Evolutionary conservation across 2,888 invertebrate species (phyloP).

Genomic region (Conus canariensis): DNA sequence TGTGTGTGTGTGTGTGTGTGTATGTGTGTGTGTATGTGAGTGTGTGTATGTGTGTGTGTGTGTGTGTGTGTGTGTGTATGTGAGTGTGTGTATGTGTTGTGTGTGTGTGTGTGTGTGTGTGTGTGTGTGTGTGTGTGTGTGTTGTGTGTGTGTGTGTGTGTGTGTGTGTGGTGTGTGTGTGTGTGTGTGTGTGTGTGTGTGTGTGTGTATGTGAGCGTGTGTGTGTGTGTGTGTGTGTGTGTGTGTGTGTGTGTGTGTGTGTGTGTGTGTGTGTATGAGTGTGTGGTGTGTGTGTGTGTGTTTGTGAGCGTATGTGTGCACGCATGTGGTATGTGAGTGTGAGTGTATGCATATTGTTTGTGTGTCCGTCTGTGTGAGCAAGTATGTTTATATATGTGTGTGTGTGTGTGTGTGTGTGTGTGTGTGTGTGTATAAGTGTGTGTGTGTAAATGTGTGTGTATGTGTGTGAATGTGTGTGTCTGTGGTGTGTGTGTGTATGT

Average conservation of each 20-base stretch:
- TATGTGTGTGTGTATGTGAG: no score
- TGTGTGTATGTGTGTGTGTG: no score
- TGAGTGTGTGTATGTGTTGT: no score
- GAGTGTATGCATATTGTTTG: background rate
- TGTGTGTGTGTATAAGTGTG: background rate
- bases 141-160: background rate
- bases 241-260: background rate
- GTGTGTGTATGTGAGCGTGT: background rate
- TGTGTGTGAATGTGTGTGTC: background rate
- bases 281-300: no score
- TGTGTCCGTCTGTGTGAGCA: background rate
- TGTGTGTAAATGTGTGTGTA: background rate
- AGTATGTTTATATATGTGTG: background rate
- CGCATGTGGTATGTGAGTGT: no score
- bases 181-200: conserved; percentile 21
- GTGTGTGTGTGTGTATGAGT: no score
- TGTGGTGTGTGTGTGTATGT: background rate
- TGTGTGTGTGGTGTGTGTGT: background rate
- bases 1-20: no score
- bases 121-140: no score
- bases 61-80: no score
- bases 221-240: background rate
- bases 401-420: conserved; percentile 18
- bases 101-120: no score
- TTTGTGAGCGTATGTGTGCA: no score